These are phyloP conservation scores for Drosophila helvetica DNA, from an alignment of 2,888 invertebrate species.

Conservation along the genomic window DNA sequence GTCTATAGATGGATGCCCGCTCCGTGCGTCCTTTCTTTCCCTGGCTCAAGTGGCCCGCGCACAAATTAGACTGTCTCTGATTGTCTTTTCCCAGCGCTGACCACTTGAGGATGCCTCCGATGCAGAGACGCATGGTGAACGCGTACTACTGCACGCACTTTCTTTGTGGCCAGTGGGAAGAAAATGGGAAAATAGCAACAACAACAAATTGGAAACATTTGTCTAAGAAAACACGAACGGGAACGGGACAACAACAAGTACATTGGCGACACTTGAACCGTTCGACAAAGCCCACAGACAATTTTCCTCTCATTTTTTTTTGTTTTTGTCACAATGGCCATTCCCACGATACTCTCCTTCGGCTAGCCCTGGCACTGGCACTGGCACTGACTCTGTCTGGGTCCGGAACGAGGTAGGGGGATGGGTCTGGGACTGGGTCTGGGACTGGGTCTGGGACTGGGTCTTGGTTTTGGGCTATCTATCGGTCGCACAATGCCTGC, in stretches of 20 bases:
- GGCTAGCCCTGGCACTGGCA: constrained; percentile 20
- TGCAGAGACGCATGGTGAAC: constrained; percentile 72
- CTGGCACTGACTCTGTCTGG: constrained; percentile 3
- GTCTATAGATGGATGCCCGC: constrained; percentile 33
- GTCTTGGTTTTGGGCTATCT: constrained; percentile 48
- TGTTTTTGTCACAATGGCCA: constrained; percentile 66
- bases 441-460: too few species aligned
- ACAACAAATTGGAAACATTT: constrained; percentile 70
- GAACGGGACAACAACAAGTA: constrained; percentile 23
- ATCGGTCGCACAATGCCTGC: constrained; percentile 57
- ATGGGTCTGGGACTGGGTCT: not conserved
- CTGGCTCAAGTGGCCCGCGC: constrained; percentile 71
- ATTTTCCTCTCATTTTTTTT: constrained; percentile 43
- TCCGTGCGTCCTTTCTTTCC: constrained; percentile 53
- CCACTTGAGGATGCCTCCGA: constrained; percentile 62
- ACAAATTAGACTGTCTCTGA: constrained; percentile 67
- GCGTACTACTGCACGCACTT: constrained; percentile 66
- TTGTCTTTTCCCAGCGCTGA: constrained; percentile 69
- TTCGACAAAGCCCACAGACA: constrained; percentile 65
- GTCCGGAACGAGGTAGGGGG: not conserved
- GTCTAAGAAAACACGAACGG: constrained; percentile 65
- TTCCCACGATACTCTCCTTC: constrained; percentile 79
- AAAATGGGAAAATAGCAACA: constrained; percentile 30
- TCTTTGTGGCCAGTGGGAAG: constrained; percentile 59
- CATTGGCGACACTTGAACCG: constrained; percentile 73